These are phyloP conservation scores for Caenorhabditis doughertyi DNA, from an alignment of 2,888 invertebrate species.

Conservation along the genomic window DNA sequence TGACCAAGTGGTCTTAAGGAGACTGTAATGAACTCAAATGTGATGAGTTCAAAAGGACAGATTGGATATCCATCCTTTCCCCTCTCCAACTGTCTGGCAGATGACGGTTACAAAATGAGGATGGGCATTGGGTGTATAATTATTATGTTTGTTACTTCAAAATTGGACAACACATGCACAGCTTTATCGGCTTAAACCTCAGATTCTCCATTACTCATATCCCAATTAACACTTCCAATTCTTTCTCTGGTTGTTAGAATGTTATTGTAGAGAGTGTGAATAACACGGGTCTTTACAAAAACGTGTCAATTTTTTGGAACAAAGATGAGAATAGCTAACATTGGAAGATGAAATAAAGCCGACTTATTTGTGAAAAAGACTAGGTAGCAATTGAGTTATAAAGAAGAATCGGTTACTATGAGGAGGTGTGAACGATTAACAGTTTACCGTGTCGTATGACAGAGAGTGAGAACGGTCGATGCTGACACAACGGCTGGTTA, in stretches of 20 bases:
- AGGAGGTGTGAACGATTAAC: conserved; percentile 57
- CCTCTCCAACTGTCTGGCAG: conserved; percentile 48
- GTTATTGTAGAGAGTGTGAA: conserved; percentile 35
- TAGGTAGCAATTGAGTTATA: not conserved
- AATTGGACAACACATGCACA: conserved; percentile 54
- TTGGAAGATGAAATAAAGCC: conserved; percentile 21
- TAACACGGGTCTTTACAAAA: conserved; percentile 18
- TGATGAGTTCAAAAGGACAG: conserved; percentile 41
- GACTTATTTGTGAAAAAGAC: conserved; percentile 33
- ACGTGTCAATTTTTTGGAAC: conserved; percentile 22
- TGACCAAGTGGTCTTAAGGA: conserved; percentile 14
- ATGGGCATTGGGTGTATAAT: conserved; percentile 22
- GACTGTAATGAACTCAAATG: conserved; percentile 8
- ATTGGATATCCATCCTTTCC: not conserved
- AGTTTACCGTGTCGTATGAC: not conserved
- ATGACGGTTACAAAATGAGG: conserved; percentile 41
- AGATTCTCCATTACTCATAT: conserved; percentile 7
- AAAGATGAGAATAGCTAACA: conserved; percentile 28
- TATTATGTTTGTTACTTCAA: conserved; percentile 53
- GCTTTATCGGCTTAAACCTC: conserved; percentile 59
- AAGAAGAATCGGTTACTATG: conserved; percentile 43
- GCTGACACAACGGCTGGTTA: conserved; percentile 5
- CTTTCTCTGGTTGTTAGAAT: not conserved
- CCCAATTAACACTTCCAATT: conserved; percentile 23
- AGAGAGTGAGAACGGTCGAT: too few relatives aligned